Evolutionary conservation across 2,113 vertebrate genomes (phyloP), one percentile per base, ranked within the genome.

Genomic region (Crocuta crocuta): DNA sequence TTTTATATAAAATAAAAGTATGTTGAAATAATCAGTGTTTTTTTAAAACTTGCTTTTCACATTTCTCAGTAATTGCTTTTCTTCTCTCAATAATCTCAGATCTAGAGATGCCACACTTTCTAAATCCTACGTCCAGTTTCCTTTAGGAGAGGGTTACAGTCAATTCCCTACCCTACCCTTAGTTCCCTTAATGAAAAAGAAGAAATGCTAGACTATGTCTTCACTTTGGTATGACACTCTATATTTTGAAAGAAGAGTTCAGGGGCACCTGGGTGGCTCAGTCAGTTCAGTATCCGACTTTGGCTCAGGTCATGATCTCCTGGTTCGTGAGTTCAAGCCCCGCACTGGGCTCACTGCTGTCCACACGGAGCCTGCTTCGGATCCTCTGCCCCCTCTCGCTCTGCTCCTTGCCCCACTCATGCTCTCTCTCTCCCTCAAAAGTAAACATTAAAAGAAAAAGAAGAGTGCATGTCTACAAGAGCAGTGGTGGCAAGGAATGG

Each of bases 1-100:
- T 89, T 97, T 66, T 61, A 66, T 73, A 33, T 53, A 80, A 85
- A 97, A 95, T 70, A 9, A 81, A 68, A 17, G 55, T 43, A 73
- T 33, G 23, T 39, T 92, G 33, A 94, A 88, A 84, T 86, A 48
- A 71, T 74, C 21, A 71, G 1, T 50, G 1, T 17, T 89, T 73
- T 95, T 80, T 83, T 12, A 35, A 24, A 85, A 85, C 7, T 17
- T 82, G 7, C n/a, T 88, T 92, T 79, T 87, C 23, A 68, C 58
- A 89, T 15, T 66, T 50, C 39, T 80, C 39, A 85, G 21, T 35
- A 94, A 66, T 85, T 95, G 16, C 31, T 73, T 81, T 23, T 88
- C 15, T 15, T 21, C 65, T 79, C 33, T 74, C 76, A 73, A 39
- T 73, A 84, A 89, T 45, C n/a, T 81, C 63, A 90, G 16, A 35